Base-by-base conservation (phyloP, 2,797 vertebrate species). In the Macroramphosus scolopax region DNA sequence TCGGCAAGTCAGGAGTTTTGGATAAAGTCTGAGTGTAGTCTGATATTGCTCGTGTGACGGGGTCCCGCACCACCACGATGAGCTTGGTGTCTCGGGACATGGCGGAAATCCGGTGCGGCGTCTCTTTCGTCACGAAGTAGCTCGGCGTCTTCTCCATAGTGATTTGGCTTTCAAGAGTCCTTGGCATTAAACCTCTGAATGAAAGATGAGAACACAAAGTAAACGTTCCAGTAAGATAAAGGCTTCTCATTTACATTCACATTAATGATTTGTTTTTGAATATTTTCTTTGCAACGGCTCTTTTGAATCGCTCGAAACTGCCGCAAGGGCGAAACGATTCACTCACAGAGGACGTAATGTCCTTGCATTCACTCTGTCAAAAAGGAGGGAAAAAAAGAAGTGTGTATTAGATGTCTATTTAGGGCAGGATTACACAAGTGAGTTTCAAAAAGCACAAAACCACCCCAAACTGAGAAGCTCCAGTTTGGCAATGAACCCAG, bases 71-170 rank as follows among this genome's bases (percentile, higher is more conserved):
- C 54, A 97, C 95, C 78, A 95, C 95, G 0, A 97, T 95, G 64
- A 97, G 89, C 75, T 93, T 95, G 0, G 92, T 93, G 28, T 91
- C 89, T 15, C 83, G 75, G 1, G 94, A 91, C 95, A 97, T 94
- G 75, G 88, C 81, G 41, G 90, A 90, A 78, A 97, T 97, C 0
- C 93, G 78, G 4, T 79, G 87, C 0, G 95, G 94, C 0, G 93
- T 92, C 44, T 95, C 95, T 26, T 90, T 89, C 5, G 95, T 97
- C 63, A 97, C 93, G 0, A 95, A 97, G 75, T 97, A 97, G 83
- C 95, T 95, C 35, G 94, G 95, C 0, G 95, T 97, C 84, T 97
- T 97, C 88, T 97, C 95, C 88, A 97, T 92, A 0, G 95, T 96
- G 86, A 97, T 93, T 86, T 97, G 95, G 68, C 85, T 91, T 65